phyloP scores from a whole-genome alignment of 2,888 invertebrate species.

The Nudaria mundana region DNA sequence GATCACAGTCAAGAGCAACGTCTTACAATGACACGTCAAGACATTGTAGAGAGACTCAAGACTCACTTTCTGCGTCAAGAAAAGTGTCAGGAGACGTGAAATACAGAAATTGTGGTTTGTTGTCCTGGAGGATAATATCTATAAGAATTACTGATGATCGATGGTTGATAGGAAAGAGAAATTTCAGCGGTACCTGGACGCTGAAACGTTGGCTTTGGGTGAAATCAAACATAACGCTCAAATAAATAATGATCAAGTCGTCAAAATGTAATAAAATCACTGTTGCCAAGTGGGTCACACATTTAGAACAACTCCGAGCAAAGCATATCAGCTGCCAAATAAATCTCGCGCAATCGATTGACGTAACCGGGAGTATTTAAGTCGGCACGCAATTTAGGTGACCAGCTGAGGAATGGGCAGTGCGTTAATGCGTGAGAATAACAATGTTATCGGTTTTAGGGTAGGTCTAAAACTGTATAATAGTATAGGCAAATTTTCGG shows the following conservation, averaged over 20 bases:
- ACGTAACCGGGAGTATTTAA: slow-evolving; percentile 27
- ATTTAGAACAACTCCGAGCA: slow-evolving; percentile 30
- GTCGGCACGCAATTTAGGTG: slow-evolving; percentile 23
- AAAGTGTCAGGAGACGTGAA: no score
- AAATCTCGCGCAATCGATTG: slow-evolving; percentile 49
- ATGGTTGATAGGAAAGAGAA: no score
- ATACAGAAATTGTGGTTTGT: no score
- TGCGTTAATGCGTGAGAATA: slow-evolving; percentile 1
- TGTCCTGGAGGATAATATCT: no score
- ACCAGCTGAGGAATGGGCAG: slow-evolving; percentile 3
- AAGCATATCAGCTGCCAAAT: slow-evolving; percentile 53
- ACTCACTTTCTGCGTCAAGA: no score
- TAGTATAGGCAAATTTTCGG: background rate
- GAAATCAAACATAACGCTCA: no score
- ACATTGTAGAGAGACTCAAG: slow-evolving; percentile 1
- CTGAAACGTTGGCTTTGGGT: no score
- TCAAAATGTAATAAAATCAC: slow-evolving; percentile 9
- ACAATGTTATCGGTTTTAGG: background rate
- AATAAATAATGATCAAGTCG: no score
- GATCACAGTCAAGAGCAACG: slow-evolving; percentile 50
- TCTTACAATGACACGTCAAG: slow-evolving; percentile 32
- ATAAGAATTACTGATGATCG: no score
- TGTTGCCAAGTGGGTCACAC: slow-evolving; percentile 25
- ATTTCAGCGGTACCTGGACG: no score
- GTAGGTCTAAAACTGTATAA: slow-evolving; percentile 3